Evolutionary conservation across 2,797 vertebrate genomes (phyloP), one percentile per base, ranked within the genome.

Genomic region (Xyrichtys novacula): DNA sequence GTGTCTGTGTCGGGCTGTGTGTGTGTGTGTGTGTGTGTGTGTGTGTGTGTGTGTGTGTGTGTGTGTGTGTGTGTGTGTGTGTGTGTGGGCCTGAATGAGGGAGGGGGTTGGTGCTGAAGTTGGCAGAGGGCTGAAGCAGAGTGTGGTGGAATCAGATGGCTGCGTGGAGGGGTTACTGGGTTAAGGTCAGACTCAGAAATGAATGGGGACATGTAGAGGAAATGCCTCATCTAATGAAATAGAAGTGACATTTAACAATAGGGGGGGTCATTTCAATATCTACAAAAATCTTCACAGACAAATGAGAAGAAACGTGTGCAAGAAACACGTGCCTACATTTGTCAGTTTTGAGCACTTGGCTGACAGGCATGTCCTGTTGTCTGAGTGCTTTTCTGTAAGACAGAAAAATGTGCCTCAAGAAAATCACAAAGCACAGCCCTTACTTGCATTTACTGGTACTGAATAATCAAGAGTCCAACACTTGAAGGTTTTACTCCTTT

Each of bases 81-180:
- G 29, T 38, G 23, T 75, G 32, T 52, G 46, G 23, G n/a, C 3
- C 8, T 19, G 50, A 5, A 20, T 17, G 40, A 34, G 16, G 50
- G 44, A 36, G 39, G 61, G 54, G 74, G 20, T 31, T 76, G 64
- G 71, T 40, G n/a, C 38, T 46, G 23, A 29, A 50, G 50, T 14
- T 77, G 57, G 59, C 63, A 63, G 42, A 43, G 46, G 29, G 43
- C 6, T 42, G 47, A 46, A 23, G 64, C 59, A 46, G 49, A 40
- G 48, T 54, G 67, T 29, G 47, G 34, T 66, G 43, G 58, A 71
- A 71, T 81, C 62, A 70, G 74, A 74, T 66, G 78, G 76, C 67
- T 57, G 44, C 3, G 20, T 28, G n/a, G 47, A 66, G 61, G 60
- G 75, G 73, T 80, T 67, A 70, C 65, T 67, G 65, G 60, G 70